Conservation (phyloP, 2,113 vertebrate species). For the Zingel zingel region DNA sequence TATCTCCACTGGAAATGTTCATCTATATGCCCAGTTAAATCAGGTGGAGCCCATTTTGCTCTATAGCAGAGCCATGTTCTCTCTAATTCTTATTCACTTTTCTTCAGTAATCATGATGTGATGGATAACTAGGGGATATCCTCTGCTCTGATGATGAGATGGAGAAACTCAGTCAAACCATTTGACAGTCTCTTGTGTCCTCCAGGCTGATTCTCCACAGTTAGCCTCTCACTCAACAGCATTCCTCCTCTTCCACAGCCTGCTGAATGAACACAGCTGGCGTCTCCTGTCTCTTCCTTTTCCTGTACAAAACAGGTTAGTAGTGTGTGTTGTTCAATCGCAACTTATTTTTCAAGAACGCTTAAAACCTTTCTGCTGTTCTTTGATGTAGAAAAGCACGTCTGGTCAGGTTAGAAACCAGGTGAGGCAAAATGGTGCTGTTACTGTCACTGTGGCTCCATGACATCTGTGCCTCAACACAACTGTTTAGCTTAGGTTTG, state of each 20-base stretch:
- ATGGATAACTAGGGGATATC: slow-evolving; percentile 35
- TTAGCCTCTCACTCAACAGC: not conserved
- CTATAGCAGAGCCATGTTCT: not conserved
- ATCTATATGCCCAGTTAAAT: slow-evolving; percentile 63
- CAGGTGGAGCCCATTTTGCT: slow-evolving; percentile 38
- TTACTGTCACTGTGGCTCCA: not conserved
- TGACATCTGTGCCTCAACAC: not conserved
- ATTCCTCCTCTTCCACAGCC: not conserved
- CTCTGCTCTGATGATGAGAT: slow-evolving; percentile 14
- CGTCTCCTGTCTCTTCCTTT: not conserved
- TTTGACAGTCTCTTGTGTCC: not conserved
- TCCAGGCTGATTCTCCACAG: not conserved
- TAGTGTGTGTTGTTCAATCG: not conserved
- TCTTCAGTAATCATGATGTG: slow-evolving; percentile 35
- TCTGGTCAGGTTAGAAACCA: not conserved
- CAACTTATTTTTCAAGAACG: too few relatives aligned
- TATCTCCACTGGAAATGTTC: slow-evolving; percentile 45
- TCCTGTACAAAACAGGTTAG: not conserved
- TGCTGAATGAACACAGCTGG: not conserved
- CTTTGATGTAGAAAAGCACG: not conserved
- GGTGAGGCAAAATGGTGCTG: not conserved
- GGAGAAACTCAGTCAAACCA: not conserved
- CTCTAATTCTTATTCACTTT: slow-evolving; percentile 27
- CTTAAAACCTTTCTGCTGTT: not conserved
- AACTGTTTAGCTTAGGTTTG: not conserved